These are phyloP conservation scores for Coelopa pilipes DNA, from an alignment of 2,888 invertebrate species.

Conservation along the genomic window DNA sequence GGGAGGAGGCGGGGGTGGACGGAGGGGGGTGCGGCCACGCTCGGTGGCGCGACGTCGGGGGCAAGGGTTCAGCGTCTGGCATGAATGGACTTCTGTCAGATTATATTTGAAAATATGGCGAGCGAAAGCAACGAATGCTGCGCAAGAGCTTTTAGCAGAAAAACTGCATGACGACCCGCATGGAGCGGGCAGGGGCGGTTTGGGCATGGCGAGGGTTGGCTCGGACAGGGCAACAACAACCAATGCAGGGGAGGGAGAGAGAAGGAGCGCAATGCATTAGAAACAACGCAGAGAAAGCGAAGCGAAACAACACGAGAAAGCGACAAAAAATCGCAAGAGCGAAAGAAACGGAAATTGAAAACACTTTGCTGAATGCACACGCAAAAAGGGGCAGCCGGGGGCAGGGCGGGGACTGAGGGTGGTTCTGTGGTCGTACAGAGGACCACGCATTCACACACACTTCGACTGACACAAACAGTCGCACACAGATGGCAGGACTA, in stretches of 20 bases:
- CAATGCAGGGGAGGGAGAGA: background rate
- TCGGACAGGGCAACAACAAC: background rate
- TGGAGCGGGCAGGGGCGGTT: too few species aligned
- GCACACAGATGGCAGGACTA: too few species aligned
- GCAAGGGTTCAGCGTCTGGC: constrained; percentile 32
- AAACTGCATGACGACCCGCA: background rate
- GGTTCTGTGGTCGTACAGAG: background rate
- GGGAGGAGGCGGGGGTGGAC: background rate
- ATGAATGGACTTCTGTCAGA: constrained; percentile 35
- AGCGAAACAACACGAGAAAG: background rate
- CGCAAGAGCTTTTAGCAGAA: background rate
- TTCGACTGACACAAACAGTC: too few species aligned
- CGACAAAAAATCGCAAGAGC: background rate
- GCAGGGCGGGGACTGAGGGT: background rate
- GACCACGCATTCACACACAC: background rate
- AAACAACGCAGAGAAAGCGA: constrained; percentile 1
- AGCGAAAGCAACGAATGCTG: constrained; percentile 19
- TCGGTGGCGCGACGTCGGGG: background rate
- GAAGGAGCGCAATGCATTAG: constrained; percentile 16
- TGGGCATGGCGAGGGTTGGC: too few species aligned
- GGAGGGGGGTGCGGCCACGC: background rate
- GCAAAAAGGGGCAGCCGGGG: background rate
- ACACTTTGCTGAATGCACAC: constrained; percentile 23
- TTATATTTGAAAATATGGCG: constrained; percentile 35
- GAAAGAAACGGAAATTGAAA: constrained; percentile 35